phyloP scores from a whole-genome alignment of 2,888 invertebrate genomes.

The Panopea generosa region DNA sequence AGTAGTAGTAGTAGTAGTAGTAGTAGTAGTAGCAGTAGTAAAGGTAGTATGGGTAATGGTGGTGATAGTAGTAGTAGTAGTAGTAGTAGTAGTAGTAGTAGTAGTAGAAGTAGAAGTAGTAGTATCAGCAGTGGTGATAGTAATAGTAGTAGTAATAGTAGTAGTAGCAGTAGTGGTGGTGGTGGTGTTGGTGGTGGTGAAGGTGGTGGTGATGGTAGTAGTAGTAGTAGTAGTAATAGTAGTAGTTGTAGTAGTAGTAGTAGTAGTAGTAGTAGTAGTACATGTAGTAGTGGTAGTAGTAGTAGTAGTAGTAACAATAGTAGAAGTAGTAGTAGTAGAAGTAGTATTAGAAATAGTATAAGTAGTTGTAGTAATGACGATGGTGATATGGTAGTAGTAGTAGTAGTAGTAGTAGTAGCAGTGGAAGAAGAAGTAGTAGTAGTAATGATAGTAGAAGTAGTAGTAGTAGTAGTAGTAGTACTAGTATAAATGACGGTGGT shows the following conservation, averaged over 20 bases:
- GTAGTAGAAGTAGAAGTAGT: too few species aligned
- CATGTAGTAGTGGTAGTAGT: background rate
- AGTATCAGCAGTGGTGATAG: too few species aligned
- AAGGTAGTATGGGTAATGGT: too few species aligned
- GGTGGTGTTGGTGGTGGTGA: too few species aligned
- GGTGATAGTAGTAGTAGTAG: background rate
- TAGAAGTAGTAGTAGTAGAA: constrained; percentile 7
- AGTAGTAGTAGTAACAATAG: background rate
- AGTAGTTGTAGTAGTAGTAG: constrained; percentile 12
- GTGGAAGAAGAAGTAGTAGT: too few species aligned
- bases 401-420: too few species aligned
- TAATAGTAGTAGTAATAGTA: constrained; percentile 2
- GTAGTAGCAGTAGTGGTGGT: constrained; percentile 15
- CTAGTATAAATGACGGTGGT: background rate
- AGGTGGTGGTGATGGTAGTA: constrained; percentile 8
- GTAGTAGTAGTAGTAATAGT: constrained; percentile 18
- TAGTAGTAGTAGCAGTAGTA: too few species aligned
- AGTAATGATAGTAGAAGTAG: too few species aligned
- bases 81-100: background rate
- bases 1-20: constrained; percentile 6
- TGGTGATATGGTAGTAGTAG: too few species aligned
- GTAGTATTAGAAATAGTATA: too few species aligned
- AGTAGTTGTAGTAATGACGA: too few species aligned
- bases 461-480: constrained; percentile 11
- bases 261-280: constrained; percentile 15